Base-by-base conservation (phyloP, 2,113 vertebrate genomes). In the Cheilinus undulatus region DNA sequence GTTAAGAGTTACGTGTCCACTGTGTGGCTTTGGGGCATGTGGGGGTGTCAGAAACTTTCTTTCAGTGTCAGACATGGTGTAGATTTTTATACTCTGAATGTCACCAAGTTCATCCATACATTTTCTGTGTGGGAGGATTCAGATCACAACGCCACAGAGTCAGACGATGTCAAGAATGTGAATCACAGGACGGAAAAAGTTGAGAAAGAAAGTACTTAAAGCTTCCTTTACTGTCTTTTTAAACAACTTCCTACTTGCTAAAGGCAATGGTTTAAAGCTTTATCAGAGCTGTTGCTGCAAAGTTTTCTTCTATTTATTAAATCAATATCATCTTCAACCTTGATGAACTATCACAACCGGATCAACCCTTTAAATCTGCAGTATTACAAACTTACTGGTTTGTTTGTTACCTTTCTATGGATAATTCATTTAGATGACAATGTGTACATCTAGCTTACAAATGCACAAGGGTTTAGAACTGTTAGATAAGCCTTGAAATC, bases 21-120 rank as follows among this genome's bases (percentile, higher is more conserved):
- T 46, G 9, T 32, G 52, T 72, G 43, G 65, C 83, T 50, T 48
- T 24, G 15, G 59, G 78, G 53, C 73, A 60, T 85, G 80, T 45
- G 85, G 80, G 78, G 85, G 85, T 58, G 83, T 87, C 68, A 57
- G 10, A 66, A 79, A 72, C 56, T 64, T 48, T 63, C 51, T 73
- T 61, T 11, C 63, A 74, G 48, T 66, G 69, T 85, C 51, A 75
- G 76, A 75, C 66, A 70, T 73, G 48, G 34, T 50, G 30, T 54
- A 24, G 12, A 19, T 66, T 64, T 75, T 73, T 83, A 66, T 72
- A 76, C 10, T 69, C 58, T 23, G 13, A 11, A 36, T 36, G 15
- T 40, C n/a, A n/a, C 12, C 10, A 34, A 76, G 68, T 59, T 66
- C 38, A 69, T 51, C 70, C 69, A 27, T 80, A 60, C 19, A 53